A percentile compares a stretch with the other conserved stretches of the same genome.
Evolutionary conservation across 2,888 invertebrate species (phyloP).

Genomic region (Amorpha juglandis): DNA sequence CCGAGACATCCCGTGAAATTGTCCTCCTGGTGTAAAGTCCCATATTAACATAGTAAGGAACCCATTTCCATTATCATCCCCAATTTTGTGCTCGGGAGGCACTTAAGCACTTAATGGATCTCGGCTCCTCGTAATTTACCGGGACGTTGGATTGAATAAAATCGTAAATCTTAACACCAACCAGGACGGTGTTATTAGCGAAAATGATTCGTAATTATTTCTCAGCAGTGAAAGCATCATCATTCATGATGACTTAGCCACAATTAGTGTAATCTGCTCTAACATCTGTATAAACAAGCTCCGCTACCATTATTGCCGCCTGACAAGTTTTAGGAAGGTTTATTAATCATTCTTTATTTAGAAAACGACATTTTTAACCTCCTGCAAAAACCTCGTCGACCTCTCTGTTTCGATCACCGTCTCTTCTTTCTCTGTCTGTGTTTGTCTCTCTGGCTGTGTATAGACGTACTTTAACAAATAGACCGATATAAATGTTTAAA

Average conservation of each 20-base stretch:
- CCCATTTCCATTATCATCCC: constrained; percentile 82
- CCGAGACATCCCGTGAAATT: constrained; percentile 68
- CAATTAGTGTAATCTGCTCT: constrained; percentile 38
- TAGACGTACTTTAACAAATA: no score
- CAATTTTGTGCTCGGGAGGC: constrained; percentile 82
- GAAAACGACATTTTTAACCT: no score
- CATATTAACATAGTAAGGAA: constrained; percentile 80
- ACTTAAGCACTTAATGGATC: constrained; percentile 84
- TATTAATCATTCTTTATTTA: constrained; percentile 24
- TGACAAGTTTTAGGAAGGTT: background rate
- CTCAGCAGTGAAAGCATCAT: constrained; percentile 55
- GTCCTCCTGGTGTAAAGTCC: constrained; percentile 65
- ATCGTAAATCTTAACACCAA: constrained; percentile 80
- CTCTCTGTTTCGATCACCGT: no score
- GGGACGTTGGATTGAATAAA: constrained; percentile 81
- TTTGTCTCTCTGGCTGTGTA: no score
- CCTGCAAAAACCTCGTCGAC: no score
- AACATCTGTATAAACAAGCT: constrained; percentile 41
- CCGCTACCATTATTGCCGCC: constrained; percentile 2
- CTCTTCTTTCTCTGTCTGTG: no score
- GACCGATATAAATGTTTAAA: no score
- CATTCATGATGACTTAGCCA: constrained; percentile 46
- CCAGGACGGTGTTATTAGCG: constrained; percentile 70
- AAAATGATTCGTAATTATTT: constrained; percentile 71
- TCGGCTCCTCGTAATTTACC: constrained; percentile 79